Conservation (phyloP, 2,797 vertebrate genomes). For the Parauchenoglanis ngamensis region DNA sequence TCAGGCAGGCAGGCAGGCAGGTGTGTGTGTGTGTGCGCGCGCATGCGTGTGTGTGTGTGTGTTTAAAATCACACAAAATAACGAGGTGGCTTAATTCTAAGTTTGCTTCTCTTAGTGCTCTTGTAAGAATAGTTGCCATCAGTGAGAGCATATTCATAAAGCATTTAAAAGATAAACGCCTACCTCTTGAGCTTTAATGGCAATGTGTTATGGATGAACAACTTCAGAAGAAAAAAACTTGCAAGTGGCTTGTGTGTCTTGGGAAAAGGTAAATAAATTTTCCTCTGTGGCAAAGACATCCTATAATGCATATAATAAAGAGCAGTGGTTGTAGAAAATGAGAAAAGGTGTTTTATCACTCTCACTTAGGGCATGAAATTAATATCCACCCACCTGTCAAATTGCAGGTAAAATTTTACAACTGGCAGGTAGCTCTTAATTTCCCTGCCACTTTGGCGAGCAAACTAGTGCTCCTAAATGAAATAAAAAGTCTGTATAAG, state of each 20-base stretch:
- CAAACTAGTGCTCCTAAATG: neutral
- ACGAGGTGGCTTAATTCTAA: constrained; percentile 5
- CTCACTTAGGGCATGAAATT: neutral
- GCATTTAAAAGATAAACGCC: constrained; percentile 5
- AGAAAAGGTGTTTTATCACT: neutral
- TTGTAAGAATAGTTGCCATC: constrained; percentile 30
- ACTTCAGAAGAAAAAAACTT: neutral
- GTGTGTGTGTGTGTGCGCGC: no score
- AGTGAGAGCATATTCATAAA: constrained; percentile 21
- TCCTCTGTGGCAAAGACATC: neutral
- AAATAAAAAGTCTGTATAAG: neutral
- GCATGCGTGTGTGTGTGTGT: no score
- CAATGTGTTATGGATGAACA: constrained; percentile 23
- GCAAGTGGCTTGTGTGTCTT: neutral
- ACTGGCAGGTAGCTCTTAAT: neutral
- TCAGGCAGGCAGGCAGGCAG: neutral
- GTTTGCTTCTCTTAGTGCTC: neutral
- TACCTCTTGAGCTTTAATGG: constrained; percentile 10
- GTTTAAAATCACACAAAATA: neutral
- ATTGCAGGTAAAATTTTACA: neutral
- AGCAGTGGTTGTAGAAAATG: neutral
- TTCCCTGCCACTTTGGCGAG: neutral
- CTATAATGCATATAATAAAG: neutral
- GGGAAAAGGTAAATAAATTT: constrained; percentile 6
- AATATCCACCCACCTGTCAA: neutral